Evolutionary conservation across 2,113 vertebrate species (phyloP).

Genomic region (Grammomys surdaster): DNA sequence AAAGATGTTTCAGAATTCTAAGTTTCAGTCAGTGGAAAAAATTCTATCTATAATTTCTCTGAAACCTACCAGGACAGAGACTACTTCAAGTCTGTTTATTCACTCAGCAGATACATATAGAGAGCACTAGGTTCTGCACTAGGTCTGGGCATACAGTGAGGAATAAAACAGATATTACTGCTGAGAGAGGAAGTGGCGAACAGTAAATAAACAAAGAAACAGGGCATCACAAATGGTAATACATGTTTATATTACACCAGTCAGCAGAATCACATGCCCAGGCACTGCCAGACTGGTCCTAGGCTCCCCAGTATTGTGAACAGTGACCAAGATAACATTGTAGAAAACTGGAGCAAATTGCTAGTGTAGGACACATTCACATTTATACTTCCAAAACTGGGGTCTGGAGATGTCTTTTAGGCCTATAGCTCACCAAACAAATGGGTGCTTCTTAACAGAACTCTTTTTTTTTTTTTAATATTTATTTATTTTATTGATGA

Average conservation of each 20-base stretch:
- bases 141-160: background rate
- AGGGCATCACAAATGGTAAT: slow-evolving; percentile 48
- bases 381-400: slow-evolving; percentile 66
- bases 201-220: slow-evolving; percentile 20
- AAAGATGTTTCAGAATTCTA: background rate
- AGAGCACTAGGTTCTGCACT: background rate
- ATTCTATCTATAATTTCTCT: background rate
- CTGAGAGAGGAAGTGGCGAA: background rate
- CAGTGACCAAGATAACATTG: slow-evolving; percentile 22
- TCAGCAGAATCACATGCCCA: slow-evolving; percentile 60
- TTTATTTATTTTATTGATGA: too few species aligned
- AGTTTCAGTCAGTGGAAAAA: background rate
- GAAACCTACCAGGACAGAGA: background rate
- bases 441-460: background rate
- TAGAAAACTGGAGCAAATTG: slow-evolving; percentile 65
- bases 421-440: slow-evolving; percentile 1
- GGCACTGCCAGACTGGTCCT: background rate
- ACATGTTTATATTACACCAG: slow-evolving; percentile 15
- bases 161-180: background rate
- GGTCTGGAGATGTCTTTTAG: slow-evolving; percentile 1
- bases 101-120: background rate
- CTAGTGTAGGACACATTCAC: slow-evolving; percentile 31
- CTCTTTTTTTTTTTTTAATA: too few species aligned
- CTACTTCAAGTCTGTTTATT: slow-evolving; percentile 38
- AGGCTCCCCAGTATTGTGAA: slow-evolving; percentile 12